phyloP scores from a whole-genome alignment of 2,113 vertebrate species.

The Zeus faber region DNA sequence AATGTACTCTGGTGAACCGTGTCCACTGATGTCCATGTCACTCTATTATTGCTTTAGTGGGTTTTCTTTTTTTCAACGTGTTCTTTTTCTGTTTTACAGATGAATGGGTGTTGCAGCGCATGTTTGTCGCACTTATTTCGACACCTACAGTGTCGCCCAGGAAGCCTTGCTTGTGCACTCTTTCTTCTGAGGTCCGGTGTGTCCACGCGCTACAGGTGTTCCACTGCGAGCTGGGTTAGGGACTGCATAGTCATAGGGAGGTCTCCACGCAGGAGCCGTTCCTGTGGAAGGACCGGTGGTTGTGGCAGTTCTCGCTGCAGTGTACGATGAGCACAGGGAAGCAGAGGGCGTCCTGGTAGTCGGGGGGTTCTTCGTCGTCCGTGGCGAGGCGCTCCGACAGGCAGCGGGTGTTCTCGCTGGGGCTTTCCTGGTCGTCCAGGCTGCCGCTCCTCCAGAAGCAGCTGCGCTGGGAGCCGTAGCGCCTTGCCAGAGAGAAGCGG shows the following conservation, averaged over 20 bases:
- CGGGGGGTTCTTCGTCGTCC: slow-evolving; percentile 86
- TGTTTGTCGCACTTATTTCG: slow-evolving; percentile 15
- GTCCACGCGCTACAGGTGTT: slow-evolving; percentile 45
- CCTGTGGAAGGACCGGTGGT: slow-evolving; percentile 90
- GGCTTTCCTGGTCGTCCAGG: slow-evolving; percentile 86
- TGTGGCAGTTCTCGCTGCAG: slow-evolving; percentile 92
- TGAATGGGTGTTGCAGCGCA: slow-evolving; percentile 5
- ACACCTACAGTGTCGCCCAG: slow-evolving; percentile 1
- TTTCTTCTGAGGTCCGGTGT: slow-evolving; percentile 24
- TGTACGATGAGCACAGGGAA: slow-evolving; percentile 95
- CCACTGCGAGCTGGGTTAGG: not conserved
- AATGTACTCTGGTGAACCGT: slow-evolving; percentile 1
- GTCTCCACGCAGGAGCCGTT: slow-evolving; percentile 95
- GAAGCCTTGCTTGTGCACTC: slow-evolving; percentile 15
- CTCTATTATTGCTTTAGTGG: slow-evolving; percentile 64
- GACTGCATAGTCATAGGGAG: slow-evolving; percentile 80
- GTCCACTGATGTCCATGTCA: not conserved
- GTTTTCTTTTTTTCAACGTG: slow-evolving; percentile 41
- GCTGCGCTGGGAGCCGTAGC: slow-evolving; percentile 89
- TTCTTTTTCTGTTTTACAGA: slow-evolving; percentile 9
- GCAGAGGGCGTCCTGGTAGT: slow-evolving; percentile 92
- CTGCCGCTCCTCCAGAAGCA: slow-evolving; percentile 86
- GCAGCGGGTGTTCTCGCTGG: slow-evolving; percentile 86
- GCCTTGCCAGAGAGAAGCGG: slow-evolving; percentile 87
- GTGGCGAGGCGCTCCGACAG: slow-evolving; percentile 82